A percentile compares a stretch with the other conserved stretches of the same genome.
These are phyloP conservation scores for Tricholauxania praeusta DNA, from an alignment of 2,888 invertebrate species.

Conservation along the genomic window DNA sequence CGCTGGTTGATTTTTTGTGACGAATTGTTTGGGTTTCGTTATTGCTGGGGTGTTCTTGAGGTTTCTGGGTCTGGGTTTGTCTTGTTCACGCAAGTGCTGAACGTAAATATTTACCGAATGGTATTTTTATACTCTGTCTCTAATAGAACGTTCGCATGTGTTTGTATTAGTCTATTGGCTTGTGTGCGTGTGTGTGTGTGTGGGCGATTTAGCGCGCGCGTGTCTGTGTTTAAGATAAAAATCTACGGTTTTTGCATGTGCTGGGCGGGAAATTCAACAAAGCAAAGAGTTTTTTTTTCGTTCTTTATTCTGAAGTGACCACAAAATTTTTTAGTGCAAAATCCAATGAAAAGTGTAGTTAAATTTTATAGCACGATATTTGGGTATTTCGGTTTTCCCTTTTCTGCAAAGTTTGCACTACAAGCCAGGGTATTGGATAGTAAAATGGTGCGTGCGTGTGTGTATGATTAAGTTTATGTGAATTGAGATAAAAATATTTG, in stretches of 20 bases:
- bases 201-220: background rate
- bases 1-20: too few relatives aligned
- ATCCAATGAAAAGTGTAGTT: background rate
- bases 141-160: background rate
- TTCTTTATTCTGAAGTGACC: too few relatives aligned
- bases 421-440: background rate
- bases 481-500: constrained; percentile 7
- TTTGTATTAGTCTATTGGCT: background rate
- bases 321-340: background rate
- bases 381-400: background rate
- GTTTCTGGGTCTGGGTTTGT: background rate
- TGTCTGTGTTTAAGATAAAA: constrained; percentile 19
- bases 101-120: constrained; percentile 29
- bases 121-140: background rate
- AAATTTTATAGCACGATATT: background rate
- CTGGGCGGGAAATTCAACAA: constrained; percentile 9
- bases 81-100: constrained; percentile 17
- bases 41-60: background rate
- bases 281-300: background rate
- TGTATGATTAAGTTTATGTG: constrained; percentile 8
- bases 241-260: constrained; percentile 12
- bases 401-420: background rate
- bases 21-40: too few relatives aligned
- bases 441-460: background rate
- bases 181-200: constrained; percentile 3